Evolutionary conservation across 2,888 invertebrate genomes (phyloP).

Genomic region (Stenichneumon culpator): DNA sequence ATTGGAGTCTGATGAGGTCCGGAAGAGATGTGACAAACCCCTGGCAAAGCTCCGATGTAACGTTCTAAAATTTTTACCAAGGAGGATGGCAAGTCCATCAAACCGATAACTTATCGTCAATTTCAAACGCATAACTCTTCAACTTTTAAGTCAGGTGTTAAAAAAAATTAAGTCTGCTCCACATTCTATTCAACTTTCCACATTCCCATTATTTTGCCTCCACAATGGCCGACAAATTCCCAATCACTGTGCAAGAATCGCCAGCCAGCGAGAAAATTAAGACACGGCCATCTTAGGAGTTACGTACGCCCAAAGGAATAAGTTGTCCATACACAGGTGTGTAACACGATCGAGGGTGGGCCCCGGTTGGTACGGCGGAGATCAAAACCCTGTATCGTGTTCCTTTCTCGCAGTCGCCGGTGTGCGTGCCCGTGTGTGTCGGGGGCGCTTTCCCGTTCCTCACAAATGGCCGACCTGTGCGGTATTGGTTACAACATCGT

Average conservation of each 20-base stretch:
- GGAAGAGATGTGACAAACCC: no score
- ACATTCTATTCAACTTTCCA: neutral
- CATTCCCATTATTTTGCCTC: neutral
- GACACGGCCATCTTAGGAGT: slow-evolving; percentile 62
- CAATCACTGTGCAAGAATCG: neutral
- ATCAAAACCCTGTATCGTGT: slow-evolving; percentile 83
- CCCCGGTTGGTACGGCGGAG: slow-evolving; percentile 78
- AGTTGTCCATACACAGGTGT: slow-evolving; percentile 76
- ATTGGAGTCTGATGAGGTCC: neutral
- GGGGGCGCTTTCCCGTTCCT: slow-evolving; percentile 73
- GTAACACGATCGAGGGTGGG: slow-evolving; percentile 84
- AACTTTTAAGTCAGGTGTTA: no score
- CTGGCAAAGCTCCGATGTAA: no score
- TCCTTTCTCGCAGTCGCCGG: slow-evolving; percentile 71
- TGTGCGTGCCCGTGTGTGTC: slow-evolving; percentile 71
- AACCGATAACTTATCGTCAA: no score
- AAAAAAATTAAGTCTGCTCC: no score
- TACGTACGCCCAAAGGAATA: slow-evolving; percentile 59
- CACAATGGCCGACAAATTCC: slow-evolving; percentile 33
- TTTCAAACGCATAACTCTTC: no score
- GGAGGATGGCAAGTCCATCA: no score
- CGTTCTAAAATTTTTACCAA: no score
- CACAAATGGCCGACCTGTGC: slow-evolving; percentile 82
- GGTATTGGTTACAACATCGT: slow-evolving; percentile 82
- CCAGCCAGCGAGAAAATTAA: slow-evolving; percentile 1